phyloP scores from a whole-genome alignment of 2,113 vertebrate species.

The Peromyscus californicus region DNA sequence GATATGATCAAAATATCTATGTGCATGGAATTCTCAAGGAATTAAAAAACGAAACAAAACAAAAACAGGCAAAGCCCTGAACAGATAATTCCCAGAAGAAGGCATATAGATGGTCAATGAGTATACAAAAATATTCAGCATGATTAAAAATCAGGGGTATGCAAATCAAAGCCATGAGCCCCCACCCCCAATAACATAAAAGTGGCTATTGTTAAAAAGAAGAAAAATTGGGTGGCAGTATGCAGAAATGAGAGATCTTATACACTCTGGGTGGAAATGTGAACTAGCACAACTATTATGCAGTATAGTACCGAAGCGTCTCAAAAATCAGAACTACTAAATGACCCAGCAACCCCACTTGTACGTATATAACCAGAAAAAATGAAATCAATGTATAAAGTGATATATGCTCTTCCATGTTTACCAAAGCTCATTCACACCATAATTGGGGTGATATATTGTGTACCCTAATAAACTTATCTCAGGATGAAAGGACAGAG shows the following conservation, averaged over 20 bases:
- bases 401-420: not conserved
- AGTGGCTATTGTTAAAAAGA: not conserved
- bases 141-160: not conserved
- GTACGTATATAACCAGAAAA: not conserved
- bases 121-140: not conserved
- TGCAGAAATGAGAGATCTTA: not conserved
- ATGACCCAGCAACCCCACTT: not conserved
- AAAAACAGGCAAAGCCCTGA: not conserved
- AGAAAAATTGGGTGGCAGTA: not conserved
- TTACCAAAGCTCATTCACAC: not conserved
- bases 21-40: not conserved
- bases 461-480: too few relatives aligned
- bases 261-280: not conserved
- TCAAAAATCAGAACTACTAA: not conserved
- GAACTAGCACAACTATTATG: not conserved
- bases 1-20: not conserved
- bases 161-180: not conserved
- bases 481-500: too few relatives aligned
- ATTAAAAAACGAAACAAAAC: not conserved
- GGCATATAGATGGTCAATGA: not conserved
- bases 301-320: not conserved
- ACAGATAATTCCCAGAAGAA: not conserved
- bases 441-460: too few relatives aligned
- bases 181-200: not conserved
- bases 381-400: not conserved